A percentile compares a stretch with the other conserved stretches of the same genome.
phyloP scores from a whole-genome alignment of 2,797 vertebrate species.

The Poliocrania exsul region DNA sequence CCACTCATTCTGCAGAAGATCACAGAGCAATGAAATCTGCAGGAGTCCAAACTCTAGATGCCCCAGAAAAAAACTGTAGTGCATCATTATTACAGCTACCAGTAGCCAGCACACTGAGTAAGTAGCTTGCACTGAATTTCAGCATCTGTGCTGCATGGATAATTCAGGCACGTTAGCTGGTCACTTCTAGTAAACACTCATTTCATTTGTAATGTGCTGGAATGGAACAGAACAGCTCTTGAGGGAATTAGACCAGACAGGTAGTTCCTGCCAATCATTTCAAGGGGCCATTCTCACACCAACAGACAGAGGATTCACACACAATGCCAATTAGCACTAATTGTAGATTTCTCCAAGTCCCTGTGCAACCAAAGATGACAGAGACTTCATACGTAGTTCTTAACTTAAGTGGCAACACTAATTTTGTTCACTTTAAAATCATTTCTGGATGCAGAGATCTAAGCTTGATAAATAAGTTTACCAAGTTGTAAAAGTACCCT shows the following conservation, averaged over 20 bases:
- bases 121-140: neutral
- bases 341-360: conserved; percentile 25
- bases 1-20: neutral
- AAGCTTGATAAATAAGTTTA: conserved; percentile 14
- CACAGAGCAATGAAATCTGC: neutral
- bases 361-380: conserved; percentile 28
- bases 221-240: conserved; percentile 11
- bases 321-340: conserved; percentile 35
- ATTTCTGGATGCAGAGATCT: neutral
- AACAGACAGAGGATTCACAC: neutral
- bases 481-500: neutral
- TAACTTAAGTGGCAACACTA: conserved; percentile 3
- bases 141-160: neutral
- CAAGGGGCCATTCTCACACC: neutral
- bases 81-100: neutral
- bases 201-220: neutral
- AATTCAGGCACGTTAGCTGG: neutral
- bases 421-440: conserved; percentile 34
- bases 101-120: neutral
- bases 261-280: conserved; percentile 13
- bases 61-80: neutral
- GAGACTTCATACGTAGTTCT: conserved; percentile 7
- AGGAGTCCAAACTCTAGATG: neutral
- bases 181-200: neutral
- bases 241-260: neutral